phyloP scores from a whole-genome alignment of 2,888 invertebrate species.

The Periphyllus acericola region DNA sequence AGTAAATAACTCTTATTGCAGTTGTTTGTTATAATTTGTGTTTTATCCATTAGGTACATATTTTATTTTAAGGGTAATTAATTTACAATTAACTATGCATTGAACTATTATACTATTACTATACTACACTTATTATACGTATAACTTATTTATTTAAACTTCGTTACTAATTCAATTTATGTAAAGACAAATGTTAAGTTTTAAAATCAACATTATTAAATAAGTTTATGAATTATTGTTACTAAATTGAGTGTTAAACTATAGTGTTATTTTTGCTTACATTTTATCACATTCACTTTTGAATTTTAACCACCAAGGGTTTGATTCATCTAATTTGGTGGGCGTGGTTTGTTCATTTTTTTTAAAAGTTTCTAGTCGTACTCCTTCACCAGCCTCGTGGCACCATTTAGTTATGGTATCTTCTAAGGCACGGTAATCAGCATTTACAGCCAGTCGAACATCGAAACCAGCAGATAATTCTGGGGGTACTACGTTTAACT shows the following conservation, averaged over 20 bases:
- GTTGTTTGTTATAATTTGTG: too few relatives aligned
- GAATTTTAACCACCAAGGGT: constrained; percentile 80
- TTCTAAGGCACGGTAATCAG: constrained; percentile 74
- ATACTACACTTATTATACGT: too few relatives aligned
- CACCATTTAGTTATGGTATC: constrained; percentile 75
- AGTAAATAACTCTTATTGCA: too few relatives aligned
- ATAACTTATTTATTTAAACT: too few relatives aligned
- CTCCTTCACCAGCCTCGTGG: constrained; percentile 78
- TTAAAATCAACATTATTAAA: neutral
- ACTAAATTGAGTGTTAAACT: neutral
- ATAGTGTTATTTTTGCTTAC: constrained; percentile 68
- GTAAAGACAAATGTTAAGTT: constrained; percentile 21
- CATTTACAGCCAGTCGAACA: constrained; percentile 76
- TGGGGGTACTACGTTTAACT: constrained; percentile 89
- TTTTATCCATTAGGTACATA: too few relatives aligned
- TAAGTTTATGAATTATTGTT: neutral
- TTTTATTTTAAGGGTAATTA: too few relatives aligned
- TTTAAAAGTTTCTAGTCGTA: constrained; percentile 74
- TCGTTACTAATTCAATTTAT: too few relatives aligned
- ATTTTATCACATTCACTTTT: constrained; percentile 73
- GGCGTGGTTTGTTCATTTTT: constrained; percentile 73
- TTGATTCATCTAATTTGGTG: constrained; percentile 74
- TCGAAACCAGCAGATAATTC: constrained; percentile 81
- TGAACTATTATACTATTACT: too few relatives aligned
- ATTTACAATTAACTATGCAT: too few relatives aligned